Conservation (phyloP, 2,113 vertebrate species). For the Epinephelus lanceolatus region DNA sequence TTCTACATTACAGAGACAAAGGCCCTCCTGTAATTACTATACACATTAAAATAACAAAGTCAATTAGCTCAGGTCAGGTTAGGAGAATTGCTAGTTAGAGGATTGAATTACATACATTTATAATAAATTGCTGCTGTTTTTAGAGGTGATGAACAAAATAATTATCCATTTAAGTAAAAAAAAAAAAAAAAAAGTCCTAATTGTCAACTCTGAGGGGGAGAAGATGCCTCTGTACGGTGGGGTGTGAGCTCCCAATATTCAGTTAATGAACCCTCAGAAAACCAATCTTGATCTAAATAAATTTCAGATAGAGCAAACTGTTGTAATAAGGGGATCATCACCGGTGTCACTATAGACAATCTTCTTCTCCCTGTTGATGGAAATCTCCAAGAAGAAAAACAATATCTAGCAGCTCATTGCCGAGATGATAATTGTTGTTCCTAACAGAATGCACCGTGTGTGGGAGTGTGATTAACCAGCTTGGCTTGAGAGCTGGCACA, state of each 20-base stretch:
- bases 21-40: background rate
- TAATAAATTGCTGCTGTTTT: conserved; percentile 17
- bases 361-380: conserved; percentile 29
- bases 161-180: conserved; percentile 14
- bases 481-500: conserved; percentile 46
- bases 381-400: conserved; percentile 52
- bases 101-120: conserved; percentile 16
- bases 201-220: conserved; percentile 20
- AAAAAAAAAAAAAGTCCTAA: background rate
- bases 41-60: conserved; percentile 20
- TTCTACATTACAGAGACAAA: conserved; percentile 14
- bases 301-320: conserved; percentile 26
- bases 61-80: conserved; percentile 24
- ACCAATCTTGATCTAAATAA: conserved; percentile 26
- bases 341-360: background rate
- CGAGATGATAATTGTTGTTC: conserved; percentile 61
- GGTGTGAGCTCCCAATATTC: conserved; percentile 32
- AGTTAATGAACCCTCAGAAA: conserved; percentile 54
- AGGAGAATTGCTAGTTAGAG: conserved; percentile 20
- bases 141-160: conserved; percentile 29
- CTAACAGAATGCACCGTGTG: conserved; percentile 49
- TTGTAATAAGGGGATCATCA: conserved; percentile 30
- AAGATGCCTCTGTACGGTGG: background rate
- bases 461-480: conserved; percentile 68
- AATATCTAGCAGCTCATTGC: conserved; percentile 47